Evolutionary conservation across 92 coral and sea anemone genomes (phyloP).

Genomic region (Palythoa grandis): DNA sequence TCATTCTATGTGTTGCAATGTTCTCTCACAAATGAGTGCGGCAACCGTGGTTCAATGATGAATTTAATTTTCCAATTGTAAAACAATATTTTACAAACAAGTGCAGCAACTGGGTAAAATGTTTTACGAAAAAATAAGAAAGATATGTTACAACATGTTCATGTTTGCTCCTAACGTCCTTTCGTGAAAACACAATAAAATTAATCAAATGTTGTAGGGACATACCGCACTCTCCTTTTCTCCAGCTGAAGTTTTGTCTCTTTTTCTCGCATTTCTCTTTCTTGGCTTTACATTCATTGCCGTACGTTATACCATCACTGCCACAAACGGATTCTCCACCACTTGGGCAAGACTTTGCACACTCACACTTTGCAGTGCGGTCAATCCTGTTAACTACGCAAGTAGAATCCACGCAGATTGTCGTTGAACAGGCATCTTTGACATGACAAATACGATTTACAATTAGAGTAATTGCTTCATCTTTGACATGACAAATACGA

Average conservation of each 20-base stretch:
- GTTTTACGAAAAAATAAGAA: too few species aligned
- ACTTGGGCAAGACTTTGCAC: slow-evolving; percentile 72
- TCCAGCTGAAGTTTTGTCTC: slow-evolving; percentile 48
- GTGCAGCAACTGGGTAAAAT: too few species aligned
- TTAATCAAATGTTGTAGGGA: neutral
- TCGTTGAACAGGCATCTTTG: slow-evolving; percentile 79
- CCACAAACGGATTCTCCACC: slow-evolving; percentile 87
- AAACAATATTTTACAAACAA: too few species aligned
- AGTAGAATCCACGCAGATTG: slow-evolving; percentile 70
- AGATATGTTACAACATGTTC: too few species aligned
- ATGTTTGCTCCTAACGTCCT: neutral
- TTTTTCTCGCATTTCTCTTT: slow-evolving; percentile 84
- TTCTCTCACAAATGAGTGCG: too few species aligned
- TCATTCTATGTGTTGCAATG: too few species aligned
- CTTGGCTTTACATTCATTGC: slow-evolving; percentile 75
- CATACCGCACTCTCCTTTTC: slow-evolving; percentile 88
- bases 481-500: too few species aligned
- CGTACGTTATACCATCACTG: slow-evolving; percentile 90
- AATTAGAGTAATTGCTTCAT: neutral
- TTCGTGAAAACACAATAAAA: neutral
- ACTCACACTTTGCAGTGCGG: slow-evolving; percentile 71
- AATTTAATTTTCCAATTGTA: too few species aligned
- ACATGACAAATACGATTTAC: neutral
- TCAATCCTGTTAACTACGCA: slow-evolving; percentile 54
- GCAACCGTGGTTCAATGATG: too few species aligned